Evolutionary conservation across 2,113 vertebrate genomes (phyloP).

Genomic region (Heterotilapia buettikoferi): DNA sequence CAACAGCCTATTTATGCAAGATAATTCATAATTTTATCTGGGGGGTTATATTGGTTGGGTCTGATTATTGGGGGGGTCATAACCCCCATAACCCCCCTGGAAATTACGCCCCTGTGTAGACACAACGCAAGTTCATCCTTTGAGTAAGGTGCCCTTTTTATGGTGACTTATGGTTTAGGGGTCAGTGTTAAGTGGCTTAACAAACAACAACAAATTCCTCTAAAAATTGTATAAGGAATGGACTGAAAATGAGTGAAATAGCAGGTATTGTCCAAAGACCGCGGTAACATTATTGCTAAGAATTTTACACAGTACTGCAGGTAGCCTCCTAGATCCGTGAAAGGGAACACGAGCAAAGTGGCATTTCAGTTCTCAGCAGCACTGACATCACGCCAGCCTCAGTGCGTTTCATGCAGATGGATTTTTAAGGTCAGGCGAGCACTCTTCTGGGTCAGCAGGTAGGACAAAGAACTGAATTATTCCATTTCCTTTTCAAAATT

Average conservation of each 20-base stretch:
- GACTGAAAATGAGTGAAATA: background rate
- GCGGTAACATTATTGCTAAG: background rate
- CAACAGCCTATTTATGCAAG: no score
- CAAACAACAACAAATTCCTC: background rate
- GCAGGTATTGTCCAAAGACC: background rate
- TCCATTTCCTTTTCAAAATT: conserved; percentile 45
- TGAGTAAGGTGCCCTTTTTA: background rate
- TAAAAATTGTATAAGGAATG: background rate
- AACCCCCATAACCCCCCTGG: no score
- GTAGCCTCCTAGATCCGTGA: background rate
- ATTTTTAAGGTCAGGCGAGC: conserved; percentile 9
- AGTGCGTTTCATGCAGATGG: background rate
- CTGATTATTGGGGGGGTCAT: no score
- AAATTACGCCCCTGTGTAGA: no score
- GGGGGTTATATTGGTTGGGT: no score
- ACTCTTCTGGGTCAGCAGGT: conserved; percentile 16
- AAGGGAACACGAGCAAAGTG: conserved; percentile 22
- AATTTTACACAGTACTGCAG: background rate
- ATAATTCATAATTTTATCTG: no score
- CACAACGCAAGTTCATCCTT: background rate
- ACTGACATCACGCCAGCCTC: conserved; percentile 2
- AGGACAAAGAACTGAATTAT: conserved; percentile 28
- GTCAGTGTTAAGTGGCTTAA: background rate
- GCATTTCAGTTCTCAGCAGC: conserved; percentile 1
- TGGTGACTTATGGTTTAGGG: background rate